A percentile compares a stretch with the other conserved stretches of the same genome.
These are phyloP conservation scores for Sebastes trivittatus DNA, from an alignment of 2,797 vertebrate genomes.

Conservation along the genomic window DNA sequence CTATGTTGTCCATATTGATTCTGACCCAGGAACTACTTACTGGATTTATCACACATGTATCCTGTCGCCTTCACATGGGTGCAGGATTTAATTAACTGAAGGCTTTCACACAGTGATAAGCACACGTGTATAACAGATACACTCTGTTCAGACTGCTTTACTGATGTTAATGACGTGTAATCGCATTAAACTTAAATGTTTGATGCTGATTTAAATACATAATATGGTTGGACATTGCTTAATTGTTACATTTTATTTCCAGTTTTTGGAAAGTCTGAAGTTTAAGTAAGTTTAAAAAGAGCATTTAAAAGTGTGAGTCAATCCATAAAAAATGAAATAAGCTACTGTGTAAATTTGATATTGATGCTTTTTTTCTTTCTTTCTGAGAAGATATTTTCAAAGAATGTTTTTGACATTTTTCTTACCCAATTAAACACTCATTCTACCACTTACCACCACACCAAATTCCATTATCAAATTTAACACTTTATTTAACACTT, in stretches of 20 bases:
- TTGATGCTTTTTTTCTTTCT: too few relatives aligned
- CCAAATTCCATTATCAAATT: too few relatives aligned
- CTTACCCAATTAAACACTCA: too few relatives aligned
- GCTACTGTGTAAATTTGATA: too few relatives aligned
- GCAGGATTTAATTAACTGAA: not conserved
- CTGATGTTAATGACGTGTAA: not conserved
- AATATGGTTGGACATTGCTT: not conserved
- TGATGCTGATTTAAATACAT: not conserved
- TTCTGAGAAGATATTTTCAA: too few relatives aligned
- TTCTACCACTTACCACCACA: too few relatives aligned
- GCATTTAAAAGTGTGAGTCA: too few relatives aligned
- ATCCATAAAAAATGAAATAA: too few relatives aligned
- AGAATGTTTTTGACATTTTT: too few relatives aligned
- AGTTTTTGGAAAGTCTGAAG: not conserved
- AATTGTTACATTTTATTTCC: not conserved
- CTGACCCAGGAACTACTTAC: not conserved
- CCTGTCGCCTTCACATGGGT: not conserved
- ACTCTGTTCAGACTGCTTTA: not conserved
- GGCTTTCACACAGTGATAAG: not conserved
- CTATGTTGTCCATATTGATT: not conserved
- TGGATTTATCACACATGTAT: not conserved
- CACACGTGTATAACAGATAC: not conserved
- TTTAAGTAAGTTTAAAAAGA: too few relatives aligned
- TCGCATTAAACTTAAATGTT: not conserved
- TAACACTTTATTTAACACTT: not conserved